Base-by-base conservation (phyloP, 2,888 invertebrate genomes). In the Neuroscelio doddi region DNA sequence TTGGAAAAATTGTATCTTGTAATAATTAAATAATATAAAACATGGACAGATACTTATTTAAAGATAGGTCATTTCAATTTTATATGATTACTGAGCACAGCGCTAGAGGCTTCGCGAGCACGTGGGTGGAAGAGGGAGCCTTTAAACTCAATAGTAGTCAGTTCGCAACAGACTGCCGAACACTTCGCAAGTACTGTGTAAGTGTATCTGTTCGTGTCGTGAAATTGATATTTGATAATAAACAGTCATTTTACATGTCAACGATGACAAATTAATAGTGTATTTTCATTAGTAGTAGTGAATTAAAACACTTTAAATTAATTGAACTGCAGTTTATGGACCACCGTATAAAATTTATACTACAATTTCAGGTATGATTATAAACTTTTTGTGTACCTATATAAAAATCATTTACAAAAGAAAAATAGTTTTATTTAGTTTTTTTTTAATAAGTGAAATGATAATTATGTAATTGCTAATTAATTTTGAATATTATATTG, bases 51-150 rank as follows among this genome's bases (percentile, higher is more conserved):
- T 10, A 10, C 29, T 27, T 26, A 16, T 10, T n/a, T 1, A 15
- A 41, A 30, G 10, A 29, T 24, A 44, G 49, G 36, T 21, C 21
- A 44, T 58, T 45, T 51, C 45, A 46, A 41, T 50, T 17, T 17
- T 39, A 27, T 42, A 24, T 12, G 29, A 42, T 41, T 26, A 34
- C 52, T 62, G 49, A 7, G 42, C 39, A 57, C 53, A 39, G 41
- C 53, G 50, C 61, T 27, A 32, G 42, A 52, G 27, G 39, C 24
- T 46, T 38, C 15, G 51, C 41, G 68, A 79, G 71, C 80, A 80
- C 80, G 80, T 80, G 76, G 71, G 69, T 49, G 65, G 70, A 72
- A 69, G 72, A 71, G 76, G 75, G 70, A 74, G 80, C 73, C 74
- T 74, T 74, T 73, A 68, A 79, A 77, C 70, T 70, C 61, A 57